Conservation (phyloP, 2,888 invertebrate species). For the Aphodius sticticus region DNA sequence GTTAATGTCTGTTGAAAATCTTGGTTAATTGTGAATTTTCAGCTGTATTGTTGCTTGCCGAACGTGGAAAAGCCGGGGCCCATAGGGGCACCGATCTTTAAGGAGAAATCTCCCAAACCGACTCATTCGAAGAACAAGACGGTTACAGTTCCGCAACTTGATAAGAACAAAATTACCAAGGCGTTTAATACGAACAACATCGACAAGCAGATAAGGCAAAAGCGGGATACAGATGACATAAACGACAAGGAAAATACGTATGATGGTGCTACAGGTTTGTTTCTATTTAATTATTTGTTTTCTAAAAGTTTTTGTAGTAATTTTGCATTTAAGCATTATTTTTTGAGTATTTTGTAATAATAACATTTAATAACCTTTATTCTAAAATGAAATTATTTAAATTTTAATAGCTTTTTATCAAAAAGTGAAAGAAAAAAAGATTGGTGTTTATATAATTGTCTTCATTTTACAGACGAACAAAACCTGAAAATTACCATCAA, state of each 20-base stretch:
- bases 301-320: background rate
- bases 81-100: conserved; percentile 42
- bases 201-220: conserved; percentile 54
- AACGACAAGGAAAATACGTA: conserved; percentile 49
- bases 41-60: conserved; percentile 54
- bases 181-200: conserved; percentile 58
- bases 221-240: conserved; percentile 53
- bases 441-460: background rate
- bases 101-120: conserved; percentile 48
- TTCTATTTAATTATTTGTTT: background rate
- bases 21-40: conserved; percentile 27
- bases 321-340: background rate
- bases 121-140: conserved; percentile 50
- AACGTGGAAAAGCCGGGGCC: conserved; percentile 43
- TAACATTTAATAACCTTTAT: too few species aligned
- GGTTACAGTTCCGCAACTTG: conserved; percentile 47
- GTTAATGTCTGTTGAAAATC: too few species aligned
- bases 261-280: conserved; percentile 41
- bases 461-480: conserved; percentile 58
- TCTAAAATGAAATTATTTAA: too few species aligned
- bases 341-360: background rate
- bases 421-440: too few species aligned
- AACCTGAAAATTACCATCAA: conserved; percentile 62
- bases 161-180: conserved; percentile 55
- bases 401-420: too few species aligned